A percentile compares a stretch with the other conserved stretches of the same genome.
phyloP scores from a whole-genome alignment of 2,888 invertebrate species.

The Gandaritis pyraliata region DNA sequence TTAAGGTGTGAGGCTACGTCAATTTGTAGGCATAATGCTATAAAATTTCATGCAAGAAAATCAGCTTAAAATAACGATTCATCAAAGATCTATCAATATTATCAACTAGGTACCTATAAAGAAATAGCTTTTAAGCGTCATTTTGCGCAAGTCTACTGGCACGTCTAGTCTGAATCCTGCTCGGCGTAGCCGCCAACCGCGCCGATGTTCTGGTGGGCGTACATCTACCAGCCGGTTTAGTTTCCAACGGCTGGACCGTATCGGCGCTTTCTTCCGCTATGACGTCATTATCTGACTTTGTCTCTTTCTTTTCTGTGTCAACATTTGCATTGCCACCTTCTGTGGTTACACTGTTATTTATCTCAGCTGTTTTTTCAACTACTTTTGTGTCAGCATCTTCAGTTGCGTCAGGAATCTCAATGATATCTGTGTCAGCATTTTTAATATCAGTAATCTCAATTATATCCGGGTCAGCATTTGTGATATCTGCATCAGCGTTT shows the following conservation, averaged over 20 bases:
- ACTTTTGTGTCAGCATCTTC: neutral
- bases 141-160: slow-evolving; percentile 60
- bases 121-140: slow-evolving; percentile 6
- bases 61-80: too few relatives aligned
- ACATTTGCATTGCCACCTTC: neutral
- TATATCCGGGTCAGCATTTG: slow-evolving; percentile 3
- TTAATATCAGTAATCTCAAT: too few relatives aligned
- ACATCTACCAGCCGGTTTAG: slow-evolving; percentile 26
- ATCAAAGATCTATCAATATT: too few relatives aligned
- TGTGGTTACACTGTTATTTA: neutral
- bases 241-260: slow-evolving; percentile 34
- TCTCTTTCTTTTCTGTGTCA: neutral
- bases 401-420: too few relatives aligned
- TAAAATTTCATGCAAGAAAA: too few relatives aligned
- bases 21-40: too few relatives aligned
- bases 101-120: too few relatives aligned
- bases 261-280: slow-evolving; percentile 23
- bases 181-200: slow-evolving; percentile 57
- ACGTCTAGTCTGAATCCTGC: slow-evolving; percentile 62
- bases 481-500: neutral
- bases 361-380: neutral
- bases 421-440: too few relatives aligned
- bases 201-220: slow-evolving; percentile 60
- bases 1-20: too few relatives aligned
- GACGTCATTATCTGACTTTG: slow-evolving; percentile 24